These are phyloP conservation scores for Phrynocephalus vlangalii DNA, from an alignment of 2,797 vertebrate genomes.

Conservation along the genomic window DNA sequence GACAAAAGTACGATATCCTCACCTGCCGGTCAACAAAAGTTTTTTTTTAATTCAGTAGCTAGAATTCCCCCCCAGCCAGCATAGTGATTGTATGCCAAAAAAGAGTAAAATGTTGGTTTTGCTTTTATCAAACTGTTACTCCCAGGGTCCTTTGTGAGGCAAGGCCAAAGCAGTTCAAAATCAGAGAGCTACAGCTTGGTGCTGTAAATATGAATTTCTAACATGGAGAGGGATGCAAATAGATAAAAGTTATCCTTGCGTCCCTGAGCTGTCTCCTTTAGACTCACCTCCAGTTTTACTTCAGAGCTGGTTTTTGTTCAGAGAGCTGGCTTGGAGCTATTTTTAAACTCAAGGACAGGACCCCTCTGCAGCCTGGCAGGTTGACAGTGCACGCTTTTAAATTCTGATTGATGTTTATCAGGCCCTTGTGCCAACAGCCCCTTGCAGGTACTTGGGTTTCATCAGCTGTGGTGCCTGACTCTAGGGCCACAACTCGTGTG, in stretches of 20 bases:
- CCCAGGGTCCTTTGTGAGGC: background rate
- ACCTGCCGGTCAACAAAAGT: no score
- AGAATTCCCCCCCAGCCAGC: no score
- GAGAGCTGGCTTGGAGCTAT: slow-evolving; percentile 14
- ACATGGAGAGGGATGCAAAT: background rate
- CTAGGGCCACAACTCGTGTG: no score
- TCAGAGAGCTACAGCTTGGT: background rate
- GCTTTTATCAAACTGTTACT: background rate
- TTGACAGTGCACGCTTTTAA: slow-evolving; percentile 47
- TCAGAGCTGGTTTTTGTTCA: background rate
- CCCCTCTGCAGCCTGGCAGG: slow-evolving; percentile 36
- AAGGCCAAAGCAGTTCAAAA: background rate
- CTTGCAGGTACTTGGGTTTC: slow-evolving; percentile 17
- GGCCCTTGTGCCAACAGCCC: background rate
- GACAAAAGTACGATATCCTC: background rate
- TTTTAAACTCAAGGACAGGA: slow-evolving; percentile 47
- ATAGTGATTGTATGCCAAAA: no score
- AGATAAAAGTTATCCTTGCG: background rate
- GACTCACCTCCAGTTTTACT: slow-evolving; percentile 15
- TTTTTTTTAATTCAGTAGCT: no score
- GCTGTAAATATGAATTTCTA: background rate
- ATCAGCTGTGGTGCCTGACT: slow-evolving; percentile 17
- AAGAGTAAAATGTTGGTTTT: no score
- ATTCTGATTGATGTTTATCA: slow-evolving; percentile 42
- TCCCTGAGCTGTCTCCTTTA: background rate